A percentile compares a stretch with the other conserved stretches of the same genome.
phyloP scores from a whole-genome alignment of 2,797 vertebrate species.

The Lepidocolaptes lacrymiger region DNA sequence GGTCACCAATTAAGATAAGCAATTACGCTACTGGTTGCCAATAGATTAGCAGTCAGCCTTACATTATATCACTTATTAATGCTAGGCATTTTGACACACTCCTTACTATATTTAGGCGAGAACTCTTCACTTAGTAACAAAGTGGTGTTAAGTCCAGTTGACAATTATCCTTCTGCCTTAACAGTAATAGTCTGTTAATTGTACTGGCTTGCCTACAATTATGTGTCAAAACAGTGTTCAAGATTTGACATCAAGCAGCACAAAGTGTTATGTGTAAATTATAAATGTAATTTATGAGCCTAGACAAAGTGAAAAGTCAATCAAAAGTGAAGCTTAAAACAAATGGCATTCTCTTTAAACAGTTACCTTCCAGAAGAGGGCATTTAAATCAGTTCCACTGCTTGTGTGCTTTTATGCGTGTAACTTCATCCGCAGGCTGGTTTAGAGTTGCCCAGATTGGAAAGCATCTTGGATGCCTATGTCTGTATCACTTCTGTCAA shows the following conservation, averaged over 20 bases:
- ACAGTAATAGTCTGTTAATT: background rate
- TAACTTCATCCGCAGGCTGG: background rate
- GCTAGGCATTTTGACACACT: background rate
- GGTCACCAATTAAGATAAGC: background rate
- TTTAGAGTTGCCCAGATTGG: slow-evolving; percentile 17
- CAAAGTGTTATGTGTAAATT: background rate
- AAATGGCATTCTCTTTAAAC: background rate
- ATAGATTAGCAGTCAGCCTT: background rate
- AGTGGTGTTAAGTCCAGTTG: background rate
- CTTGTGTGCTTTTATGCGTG: background rate
- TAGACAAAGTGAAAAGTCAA: slow-evolving; percentile 24
- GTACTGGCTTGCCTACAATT: background rate
- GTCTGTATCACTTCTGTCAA: slow-evolving; percentile 16
- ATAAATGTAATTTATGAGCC: background rate
- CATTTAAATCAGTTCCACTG: background rate
- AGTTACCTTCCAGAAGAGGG: background rate
- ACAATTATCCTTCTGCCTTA: slow-evolving; percentile 10
- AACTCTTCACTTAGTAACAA: background rate
- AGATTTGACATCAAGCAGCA: background rate
- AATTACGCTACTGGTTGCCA: background rate
- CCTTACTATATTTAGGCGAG: background rate
- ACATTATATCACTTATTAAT: background rate
- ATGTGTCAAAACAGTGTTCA: background rate
- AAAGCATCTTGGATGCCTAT: slow-evolving; percentile 26
- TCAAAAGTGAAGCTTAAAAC: slow-evolving; percentile 2